Evolutionary conservation across 2,888 invertebrate genomes (phyloP), one percentile per base, ranked within the genome.

Genomic region (Nomada lathburiana): DNA sequence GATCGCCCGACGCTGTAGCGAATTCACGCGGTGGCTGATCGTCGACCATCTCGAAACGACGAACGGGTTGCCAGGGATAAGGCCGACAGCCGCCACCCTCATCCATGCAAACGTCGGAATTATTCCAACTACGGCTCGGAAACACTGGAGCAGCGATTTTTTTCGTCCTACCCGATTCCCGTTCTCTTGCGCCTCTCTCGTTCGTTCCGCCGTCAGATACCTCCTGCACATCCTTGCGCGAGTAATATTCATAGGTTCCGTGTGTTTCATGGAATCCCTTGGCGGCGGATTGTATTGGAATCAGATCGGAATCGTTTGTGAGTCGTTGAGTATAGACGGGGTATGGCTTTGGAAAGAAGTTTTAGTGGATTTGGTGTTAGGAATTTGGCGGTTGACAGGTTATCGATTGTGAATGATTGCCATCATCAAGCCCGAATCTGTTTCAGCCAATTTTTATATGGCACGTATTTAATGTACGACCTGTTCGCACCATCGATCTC

Each of bases 61-160:
- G 64, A 47, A 62, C n/a, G 76, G 69, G 75, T 81, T 77, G 75
- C 67, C 36, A 9, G 53, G 59, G 57, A 60, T 57, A 23, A 59
- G 60, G 11, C 42, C 9, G 16, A 0, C 60, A 70, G 52, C 74
- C 50, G 59, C 81, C 71, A 53, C 69, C 81, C 84, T 90, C 88
- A 88, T 90, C 86, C 88, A 90, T 90, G 89, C 89, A 90, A 90
- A 90, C 90, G 88, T 87, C 79, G 63, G 80, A 89, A 90, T 90
- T 90, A 90, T 90, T 81, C 90, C 85, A 84, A 84, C 86, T 86
- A 84, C 64, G 74, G 82, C 70, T 76, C 80, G 59, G 62, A 18
- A 84, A 80, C 82, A 71, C 76, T 50, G 80, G 82, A 71, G 71
- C 87, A 83, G 80, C 77, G 84, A 83, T 88, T 88, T 83, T 83